Evolutionary conservation across 1,140 invertebrate genomes (phyloP).

Genomic region (Leptoteleia sp.): DNA sequence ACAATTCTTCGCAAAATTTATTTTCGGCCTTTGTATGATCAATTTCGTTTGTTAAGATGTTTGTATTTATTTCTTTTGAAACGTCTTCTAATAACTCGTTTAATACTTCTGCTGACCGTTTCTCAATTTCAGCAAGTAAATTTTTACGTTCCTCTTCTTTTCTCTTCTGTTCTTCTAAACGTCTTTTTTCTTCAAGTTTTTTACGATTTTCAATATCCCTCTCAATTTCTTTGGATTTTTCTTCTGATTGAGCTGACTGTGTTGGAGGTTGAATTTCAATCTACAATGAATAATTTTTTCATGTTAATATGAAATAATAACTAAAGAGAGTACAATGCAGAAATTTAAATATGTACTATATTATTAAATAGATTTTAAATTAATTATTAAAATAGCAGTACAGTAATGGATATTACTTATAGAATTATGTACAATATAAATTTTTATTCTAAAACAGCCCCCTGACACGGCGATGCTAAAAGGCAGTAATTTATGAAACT

Average conservation of each 20-base stretch:
- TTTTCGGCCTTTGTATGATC: conserved; percentile 58
- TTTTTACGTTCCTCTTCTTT: conserved; percentile 63
- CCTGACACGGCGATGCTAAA: no score
- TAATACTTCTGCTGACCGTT: conserved; percentile 72
- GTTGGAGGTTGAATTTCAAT: no score
- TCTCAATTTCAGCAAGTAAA: conserved; percentile 64
- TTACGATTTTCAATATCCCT: conserved; percentile 10
- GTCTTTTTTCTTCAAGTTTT: conserved; percentile 9
- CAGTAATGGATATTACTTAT: no score
- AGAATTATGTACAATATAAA: no score
- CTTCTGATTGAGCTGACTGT: conserved; percentile 57
- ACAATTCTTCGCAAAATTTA: conserved; percentile 48
- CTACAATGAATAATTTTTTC: no score
- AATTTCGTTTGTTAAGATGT: conserved; percentile 77
- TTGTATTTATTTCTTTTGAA: conserved; percentile 73
- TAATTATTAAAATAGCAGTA: no score
- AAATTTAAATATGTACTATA: no score
- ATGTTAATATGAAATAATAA: no score
- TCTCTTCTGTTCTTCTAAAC: conserved; percentile 21
- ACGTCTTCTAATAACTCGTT: conserved; percentile 75
- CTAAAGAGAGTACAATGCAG: no score
- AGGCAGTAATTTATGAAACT: no score
- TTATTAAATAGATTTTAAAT: no score
- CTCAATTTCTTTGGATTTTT: conserved; percentile 26
- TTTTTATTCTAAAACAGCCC: no score